A percentile compares a stretch with the other conserved stretches of the same genome.
Conservation (phyloP, 2,888 invertebrate genomes). For the Maniola hyperantus region DNA sequence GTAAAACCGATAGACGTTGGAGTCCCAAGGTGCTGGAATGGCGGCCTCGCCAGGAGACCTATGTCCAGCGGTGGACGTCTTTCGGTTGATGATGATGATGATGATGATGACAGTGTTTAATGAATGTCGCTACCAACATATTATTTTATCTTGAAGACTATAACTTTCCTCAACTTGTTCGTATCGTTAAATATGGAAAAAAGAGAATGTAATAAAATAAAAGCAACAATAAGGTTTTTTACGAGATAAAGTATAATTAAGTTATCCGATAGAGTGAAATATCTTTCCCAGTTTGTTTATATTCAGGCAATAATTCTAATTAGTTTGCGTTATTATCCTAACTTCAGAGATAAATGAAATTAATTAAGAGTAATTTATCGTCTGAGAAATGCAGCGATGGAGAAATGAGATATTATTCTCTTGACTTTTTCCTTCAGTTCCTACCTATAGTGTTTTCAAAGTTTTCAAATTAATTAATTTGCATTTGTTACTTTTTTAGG, state of each 20-base stretch:
- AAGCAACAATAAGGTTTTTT: conserved; percentile 1
- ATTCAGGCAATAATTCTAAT: background rate
- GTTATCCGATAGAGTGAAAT: background rate
- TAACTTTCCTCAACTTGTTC: conserved; percentile 1
- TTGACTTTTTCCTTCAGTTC: too few relatives aligned
- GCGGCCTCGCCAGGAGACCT: too few relatives aligned
- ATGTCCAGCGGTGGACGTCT: too few relatives aligned
- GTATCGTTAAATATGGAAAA: conserved; percentile 3
- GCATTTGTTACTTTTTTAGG: too few relatives aligned
- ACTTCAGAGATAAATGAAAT: conserved; percentile 13
- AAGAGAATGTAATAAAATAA: background rate
- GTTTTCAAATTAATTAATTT: too few relatives aligned
- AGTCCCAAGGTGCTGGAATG: too few relatives aligned
- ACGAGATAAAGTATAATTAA: conserved; percentile 7
- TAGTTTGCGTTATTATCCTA: background rate
- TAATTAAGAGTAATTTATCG: background rate
- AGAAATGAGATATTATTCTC: too few relatives aligned
- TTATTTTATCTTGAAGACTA: background rate
- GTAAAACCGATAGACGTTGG: too few relatives aligned
- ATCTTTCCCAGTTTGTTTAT: background rate
- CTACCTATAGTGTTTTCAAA: too few relatives aligned
- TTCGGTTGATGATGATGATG: too few relatives aligned
- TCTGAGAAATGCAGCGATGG: background rate
- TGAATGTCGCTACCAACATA: conserved; percentile 1
- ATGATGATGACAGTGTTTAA: background rate